Evolutionary conservation across 2,113 vertebrate genomes (phyloP).

Genomic region (Thermophis baileyi): DNA sequence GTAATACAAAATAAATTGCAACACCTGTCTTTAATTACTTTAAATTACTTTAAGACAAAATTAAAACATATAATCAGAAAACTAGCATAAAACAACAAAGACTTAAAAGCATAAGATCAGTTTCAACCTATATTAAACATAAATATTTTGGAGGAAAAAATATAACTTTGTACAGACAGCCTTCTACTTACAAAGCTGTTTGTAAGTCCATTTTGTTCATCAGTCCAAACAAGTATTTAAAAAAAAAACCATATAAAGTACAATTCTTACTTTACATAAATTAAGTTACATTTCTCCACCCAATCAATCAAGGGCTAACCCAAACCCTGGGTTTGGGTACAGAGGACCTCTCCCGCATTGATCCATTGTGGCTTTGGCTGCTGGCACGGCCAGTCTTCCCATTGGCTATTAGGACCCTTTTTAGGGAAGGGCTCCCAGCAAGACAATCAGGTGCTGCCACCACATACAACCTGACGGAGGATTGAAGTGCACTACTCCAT

Average conservation of each 20-base stretch:
- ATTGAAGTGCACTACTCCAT: background rate
- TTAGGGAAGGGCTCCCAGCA: background rate
- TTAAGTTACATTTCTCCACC: background rate
- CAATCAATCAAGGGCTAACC: background rate
- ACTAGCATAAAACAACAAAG: background rate
- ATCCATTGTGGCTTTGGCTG: background rate
- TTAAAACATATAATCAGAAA: background rate
- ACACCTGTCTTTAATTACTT: background rate
- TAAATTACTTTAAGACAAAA: background rate
- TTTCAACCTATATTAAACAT: background rate
- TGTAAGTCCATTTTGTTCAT: background rate
- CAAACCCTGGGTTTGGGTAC: background rate
- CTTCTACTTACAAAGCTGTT: background rate
- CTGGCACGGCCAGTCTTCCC: background rate
- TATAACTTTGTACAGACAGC: background rate
- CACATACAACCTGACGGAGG: background rate
- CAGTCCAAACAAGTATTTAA: background rate
- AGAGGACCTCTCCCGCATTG: background rate
- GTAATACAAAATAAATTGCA: background rate
- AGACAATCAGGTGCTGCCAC: background rate
- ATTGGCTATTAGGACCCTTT: background rate
- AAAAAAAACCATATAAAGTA: background rate
- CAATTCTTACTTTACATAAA: background rate
- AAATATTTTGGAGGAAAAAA: background rate
- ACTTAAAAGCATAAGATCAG: background rate